Conservation (phyloP, 2,113 vertebrate species). For the Rhinolophus ferrumequinum region DNA sequence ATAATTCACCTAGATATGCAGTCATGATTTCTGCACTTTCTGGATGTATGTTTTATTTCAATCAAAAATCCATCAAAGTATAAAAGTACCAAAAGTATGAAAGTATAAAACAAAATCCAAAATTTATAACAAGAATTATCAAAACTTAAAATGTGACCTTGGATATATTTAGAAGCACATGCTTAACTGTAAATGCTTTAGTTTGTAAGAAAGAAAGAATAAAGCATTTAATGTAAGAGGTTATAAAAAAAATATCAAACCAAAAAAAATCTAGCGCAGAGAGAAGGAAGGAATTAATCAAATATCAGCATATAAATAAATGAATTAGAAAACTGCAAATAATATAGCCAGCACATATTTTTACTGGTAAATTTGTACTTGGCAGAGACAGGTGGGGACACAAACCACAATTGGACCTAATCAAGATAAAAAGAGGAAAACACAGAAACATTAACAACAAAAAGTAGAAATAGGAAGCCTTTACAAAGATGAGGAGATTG, state of each 20-base stretch:
- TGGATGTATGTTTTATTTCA: background rate
- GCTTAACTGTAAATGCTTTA: background rate
- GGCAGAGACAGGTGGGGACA: background rate
- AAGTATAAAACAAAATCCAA: background rate
- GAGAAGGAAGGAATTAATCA: background rate
- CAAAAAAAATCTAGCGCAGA: background rate
- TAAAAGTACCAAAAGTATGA: background rate
- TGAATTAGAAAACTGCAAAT: background rate
- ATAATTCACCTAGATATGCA: background rate
- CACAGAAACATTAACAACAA: background rate
- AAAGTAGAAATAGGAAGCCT: background rate
- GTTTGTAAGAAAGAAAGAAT: background rate
- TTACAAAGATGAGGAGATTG: background rate
- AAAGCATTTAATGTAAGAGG: background rate
- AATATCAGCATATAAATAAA: background rate
- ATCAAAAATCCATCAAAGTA: background rate
- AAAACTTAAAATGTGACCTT: background rate
- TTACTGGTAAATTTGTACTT: no score
- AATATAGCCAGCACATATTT: background rate
- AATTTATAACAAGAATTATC: background rate
- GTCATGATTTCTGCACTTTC: background rate
- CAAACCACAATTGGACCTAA: background rate
- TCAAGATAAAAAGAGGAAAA: background rate
- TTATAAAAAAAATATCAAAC: background rate
- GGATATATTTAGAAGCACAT: background rate